Conservation (phyloP, 2,113 vertebrate species). For the Aphyosemion australe region DNA sequence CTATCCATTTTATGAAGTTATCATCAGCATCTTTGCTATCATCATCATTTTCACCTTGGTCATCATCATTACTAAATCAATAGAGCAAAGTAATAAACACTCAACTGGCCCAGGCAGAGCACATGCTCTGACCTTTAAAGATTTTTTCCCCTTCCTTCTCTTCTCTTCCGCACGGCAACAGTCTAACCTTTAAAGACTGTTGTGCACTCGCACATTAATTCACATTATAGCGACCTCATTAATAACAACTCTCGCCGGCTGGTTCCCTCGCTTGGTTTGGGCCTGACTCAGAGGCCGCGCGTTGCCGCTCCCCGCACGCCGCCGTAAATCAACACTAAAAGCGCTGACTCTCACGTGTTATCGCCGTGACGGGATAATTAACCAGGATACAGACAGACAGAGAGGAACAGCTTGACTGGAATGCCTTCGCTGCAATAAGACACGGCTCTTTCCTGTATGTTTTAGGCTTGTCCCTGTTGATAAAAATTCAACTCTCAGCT, state of each 20-base stretch:
- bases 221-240: conserved; percentile 82
- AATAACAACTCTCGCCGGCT: conserved; percentile 78
- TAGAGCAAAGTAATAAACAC: conserved; percentile 81
- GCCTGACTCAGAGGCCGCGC: conserved; percentile 60
- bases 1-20: conserved; percentile 71
- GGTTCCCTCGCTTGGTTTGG: conserved; percentile 58
- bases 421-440: conserved; percentile 41
- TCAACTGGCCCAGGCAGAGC: conserved; percentile 69
- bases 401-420: conserved; percentile 60
- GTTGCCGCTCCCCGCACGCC: conserved; percentile 52
- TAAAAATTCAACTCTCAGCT: not conserved
- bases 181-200: conserved; percentile 85
- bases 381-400: conserved; percentile 71
- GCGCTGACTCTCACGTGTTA: conserved; percentile 71
- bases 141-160: conserved; percentile 70
- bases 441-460: conserved; percentile 19
- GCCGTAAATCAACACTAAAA: conserved; percentile 78
- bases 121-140: conserved; percentile 81
- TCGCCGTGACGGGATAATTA: conserved; percentile 79
- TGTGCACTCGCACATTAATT: conserved; percentile 83
- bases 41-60: conserved; percentile 78
- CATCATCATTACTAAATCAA: conserved; percentile 80
- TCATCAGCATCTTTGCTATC: conserved; percentile 72
- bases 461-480: not conserved
- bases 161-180: conserved; percentile 68